A percentile compares a stretch with the other conserved stretches of the same genome.
phyloP scores from a whole-genome alignment of 2,888 invertebrate genomes.

The Diarsia mendica region DNA sequence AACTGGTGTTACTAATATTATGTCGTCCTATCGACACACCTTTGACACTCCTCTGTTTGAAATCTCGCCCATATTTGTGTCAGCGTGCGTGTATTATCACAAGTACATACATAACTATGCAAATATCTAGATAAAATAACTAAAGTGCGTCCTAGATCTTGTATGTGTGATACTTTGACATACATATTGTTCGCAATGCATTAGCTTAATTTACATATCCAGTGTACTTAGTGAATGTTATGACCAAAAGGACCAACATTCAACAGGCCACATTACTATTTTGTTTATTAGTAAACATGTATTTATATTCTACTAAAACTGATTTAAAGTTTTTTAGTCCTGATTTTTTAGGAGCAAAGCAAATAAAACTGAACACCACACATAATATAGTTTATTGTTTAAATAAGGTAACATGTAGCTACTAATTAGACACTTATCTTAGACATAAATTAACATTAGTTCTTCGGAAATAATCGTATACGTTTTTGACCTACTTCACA shows the following conservation, averaged over 20 bases:
- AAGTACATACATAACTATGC: conserved; percentile 1
- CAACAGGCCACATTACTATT: neutral
- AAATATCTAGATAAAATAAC: conserved; percentile 28
- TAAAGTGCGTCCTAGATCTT: conserved; percentile 41
- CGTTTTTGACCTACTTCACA: neutral
- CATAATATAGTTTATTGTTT: neutral
- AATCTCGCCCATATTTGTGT: conserved; percentile 33
- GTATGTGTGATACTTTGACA: conserved; percentile 15
- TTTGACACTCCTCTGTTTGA: conserved; percentile 34
- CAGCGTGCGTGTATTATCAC: conserved; percentile 1
- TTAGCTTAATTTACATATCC: conserved; percentile 16
- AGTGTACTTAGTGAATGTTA: neutral
- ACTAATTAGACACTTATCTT: conserved; percentile 1
- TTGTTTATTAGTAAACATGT: no score
- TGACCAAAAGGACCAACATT: neutral
- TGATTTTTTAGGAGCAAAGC: neutral
- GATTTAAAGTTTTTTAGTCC: neutral
- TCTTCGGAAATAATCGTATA: neutral
- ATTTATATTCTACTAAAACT: neutral
- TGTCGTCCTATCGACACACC: conserved; percentile 22
- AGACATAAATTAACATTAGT: conserved; percentile 11
- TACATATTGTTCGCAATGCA: conserved; percentile 19
- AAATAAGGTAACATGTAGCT: neutral
- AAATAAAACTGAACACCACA: neutral
- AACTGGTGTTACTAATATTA: neutral